Evolutionary conservation across 2,113 vertebrate species (phyloP), one percentile per base, ranked within the genome.

Genomic region (Oplegnathus fasciatus): DNA sequence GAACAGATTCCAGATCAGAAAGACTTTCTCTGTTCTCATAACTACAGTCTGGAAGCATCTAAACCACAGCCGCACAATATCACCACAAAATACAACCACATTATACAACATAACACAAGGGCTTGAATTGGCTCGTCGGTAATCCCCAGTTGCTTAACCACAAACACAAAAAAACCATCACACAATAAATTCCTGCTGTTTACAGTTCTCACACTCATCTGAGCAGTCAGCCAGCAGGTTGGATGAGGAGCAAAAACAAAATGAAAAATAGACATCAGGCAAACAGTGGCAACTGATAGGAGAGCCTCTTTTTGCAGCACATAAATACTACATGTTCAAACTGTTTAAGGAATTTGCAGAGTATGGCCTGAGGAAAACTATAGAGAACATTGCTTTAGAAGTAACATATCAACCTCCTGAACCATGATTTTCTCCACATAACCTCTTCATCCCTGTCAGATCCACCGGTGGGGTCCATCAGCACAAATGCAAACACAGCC

Each of bases 11-110:
- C 50, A 58, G 20, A 74, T 74, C 57, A 69, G 55, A 65, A 57
- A 42, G 73, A 34, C 73, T 7, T 10, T n/a, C 20, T 61, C 44
- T 75, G 64, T 82, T 82, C 28, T 83, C 9, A 76, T n/a, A 83
- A 76, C 22, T 42, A 14, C 6, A 82, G 65, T 64, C 65, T 55
- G 50, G 70, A 34, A 58, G 62, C 10, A 74, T 44, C 13, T n/a
- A 24, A 61, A 71, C 44, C 70, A 37, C 70, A 71, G 46, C 15
- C 3, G 2, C 30, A 65, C 32, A 54, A 57, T 9, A 10, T 28
- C 34, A 44, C 7, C n/a, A 65, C 60, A 65, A 46, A 48, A 60
- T 60, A 46, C 30, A 57, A 44, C 68, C 46, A 32, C 48, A 72
- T 66, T 57, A 48, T 13, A 68, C 54, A 60, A 61, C 30, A 13